phyloP scores from a whole-genome alignment of 2,888 invertebrate species.

The Cryptops parisi region DNA sequence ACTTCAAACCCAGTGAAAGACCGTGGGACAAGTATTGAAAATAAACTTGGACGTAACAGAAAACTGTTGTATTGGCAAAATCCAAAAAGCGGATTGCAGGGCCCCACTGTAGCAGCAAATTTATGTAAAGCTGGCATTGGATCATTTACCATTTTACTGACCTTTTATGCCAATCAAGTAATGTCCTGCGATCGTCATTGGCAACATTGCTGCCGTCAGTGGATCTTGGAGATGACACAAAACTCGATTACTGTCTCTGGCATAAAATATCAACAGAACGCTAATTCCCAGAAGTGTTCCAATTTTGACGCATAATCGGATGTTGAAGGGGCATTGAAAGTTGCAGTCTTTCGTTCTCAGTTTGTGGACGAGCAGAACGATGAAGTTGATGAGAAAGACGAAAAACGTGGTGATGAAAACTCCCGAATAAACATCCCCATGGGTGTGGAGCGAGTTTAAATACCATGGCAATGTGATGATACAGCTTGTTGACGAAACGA shows the following conservation, averaged over 20 bases:
- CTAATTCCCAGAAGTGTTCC: slow-evolving; percentile 35
- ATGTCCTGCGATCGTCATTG: slow-evolving; percentile 15
- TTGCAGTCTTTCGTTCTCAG: slow-evolving; percentile 1
- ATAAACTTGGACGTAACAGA: too few species aligned
- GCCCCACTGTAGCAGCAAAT: too few species aligned
- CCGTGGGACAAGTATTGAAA: too few species aligned
- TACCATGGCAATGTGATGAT: slow-evolving; percentile 7
- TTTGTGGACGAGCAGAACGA: slow-evolving; percentile 8
- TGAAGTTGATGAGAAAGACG: background rate
- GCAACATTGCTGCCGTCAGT: slow-evolving; percentile 25
- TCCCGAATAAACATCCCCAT: slow-evolving; percentile 15
- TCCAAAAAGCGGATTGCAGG: too few species aligned
- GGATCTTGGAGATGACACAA: slow-evolving; percentile 47
- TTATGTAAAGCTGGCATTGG: too few species aligned
- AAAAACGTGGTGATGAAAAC: slow-evolving; percentile 11
- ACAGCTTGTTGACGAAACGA: slow-evolving; percentile 6
- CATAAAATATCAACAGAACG: slow-evolving; percentile 38
- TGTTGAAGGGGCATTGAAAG: slow-evolving; percentile 30
- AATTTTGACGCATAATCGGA: slow-evolving; percentile 33
- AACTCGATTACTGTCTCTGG: slow-evolving; percentile 40
- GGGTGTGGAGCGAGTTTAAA: slow-evolving; percentile 5
- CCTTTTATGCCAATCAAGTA: slow-evolving; percentile 14
- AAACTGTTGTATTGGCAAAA: too few species aligned
- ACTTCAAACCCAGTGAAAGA: too few species aligned
- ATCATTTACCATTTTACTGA: too few species aligned